Evolutionary conservation across 2,797 vertebrate genomes (phyloP).

Genomic region (Ceyx erithaca): DNA sequence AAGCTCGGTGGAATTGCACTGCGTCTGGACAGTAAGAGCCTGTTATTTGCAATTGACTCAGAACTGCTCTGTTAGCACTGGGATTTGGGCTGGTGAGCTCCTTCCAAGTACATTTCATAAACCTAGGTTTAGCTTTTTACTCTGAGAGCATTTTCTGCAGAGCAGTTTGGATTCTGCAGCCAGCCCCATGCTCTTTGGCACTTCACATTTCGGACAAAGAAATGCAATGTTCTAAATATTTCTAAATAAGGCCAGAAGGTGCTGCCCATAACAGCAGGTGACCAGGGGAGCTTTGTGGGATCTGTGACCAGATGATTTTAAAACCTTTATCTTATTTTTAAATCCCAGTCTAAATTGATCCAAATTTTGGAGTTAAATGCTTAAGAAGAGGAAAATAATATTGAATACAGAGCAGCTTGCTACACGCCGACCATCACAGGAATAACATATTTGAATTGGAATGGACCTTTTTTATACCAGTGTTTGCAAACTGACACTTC

Average conservation of each 20-base stretch:
- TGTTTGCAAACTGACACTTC: background rate
- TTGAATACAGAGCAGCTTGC: background rate
- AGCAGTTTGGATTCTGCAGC: background rate
- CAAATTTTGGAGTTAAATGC: background rate
- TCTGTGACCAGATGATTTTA: background rate
- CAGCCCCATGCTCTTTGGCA: background rate
- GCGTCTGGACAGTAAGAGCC: background rate
- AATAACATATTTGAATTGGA: background rate
- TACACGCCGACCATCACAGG: background rate
- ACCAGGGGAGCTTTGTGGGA: background rate
- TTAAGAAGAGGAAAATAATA: background rate
- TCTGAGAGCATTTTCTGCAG: background rate
- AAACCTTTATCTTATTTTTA: background rate
- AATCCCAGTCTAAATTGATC: background rate
- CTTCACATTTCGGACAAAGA: background rate
- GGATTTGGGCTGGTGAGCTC: constrained; percentile 19
- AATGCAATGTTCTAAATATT: background rate
- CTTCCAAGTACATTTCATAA: constrained; percentile 37
- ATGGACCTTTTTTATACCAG: background rate
- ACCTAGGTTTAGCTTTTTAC: constrained; percentile 17
- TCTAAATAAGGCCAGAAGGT: background rate
- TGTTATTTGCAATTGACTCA: constrained; percentile 45
- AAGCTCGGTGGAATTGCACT: background rate
- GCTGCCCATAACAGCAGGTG: background rate
- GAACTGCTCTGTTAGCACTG: constrained; percentile 34